phyloP scores from a whole-genome alignment of 2,113 vertebrate species.

The Cinclus mexicanus region DNA sequence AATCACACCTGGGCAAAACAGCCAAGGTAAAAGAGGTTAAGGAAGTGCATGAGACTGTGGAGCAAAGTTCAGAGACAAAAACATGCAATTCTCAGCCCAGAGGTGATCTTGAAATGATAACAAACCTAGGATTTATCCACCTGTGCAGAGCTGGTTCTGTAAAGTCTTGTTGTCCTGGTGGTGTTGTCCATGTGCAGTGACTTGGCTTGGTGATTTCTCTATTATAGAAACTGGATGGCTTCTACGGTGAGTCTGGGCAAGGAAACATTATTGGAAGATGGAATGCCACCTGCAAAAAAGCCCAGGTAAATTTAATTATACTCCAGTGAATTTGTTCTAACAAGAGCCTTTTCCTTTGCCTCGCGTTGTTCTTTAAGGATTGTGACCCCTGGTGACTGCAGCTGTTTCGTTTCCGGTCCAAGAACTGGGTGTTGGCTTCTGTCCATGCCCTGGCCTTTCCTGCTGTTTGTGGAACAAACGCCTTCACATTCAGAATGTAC shows the following conservation, averaged over 20 bases:
- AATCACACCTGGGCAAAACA: neutral
- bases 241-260: conserved; percentile 83
- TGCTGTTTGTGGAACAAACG: neutral
- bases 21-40: neutral
- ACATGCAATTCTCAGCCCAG: neutral
- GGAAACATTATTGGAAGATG: conserved; percentile 81
- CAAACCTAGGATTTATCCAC: neutral
- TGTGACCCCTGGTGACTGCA: neutral
- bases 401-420: neutral
- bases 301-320: conserved; percentile 79
- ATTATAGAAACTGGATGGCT: conserved; percentile 89
- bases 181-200: neutral
- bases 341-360: neutral
- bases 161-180: neutral
- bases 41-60: neutral
- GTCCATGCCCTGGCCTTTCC: neutral
- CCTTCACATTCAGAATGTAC: neutral
- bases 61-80: neutral
- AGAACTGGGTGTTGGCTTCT: neutral
- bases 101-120: neutral
- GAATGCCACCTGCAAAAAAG: conserved; percentile 87
- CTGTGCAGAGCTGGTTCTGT: neutral
- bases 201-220: conserved; percentile 14
- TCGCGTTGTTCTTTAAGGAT: neutral
- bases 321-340: neutral